Evolutionary conservation across 2,113 vertebrate genomes (phyloP), one percentile per base, ranked within the genome.

Genomic region (Agapornis roseicollis): DNA sequence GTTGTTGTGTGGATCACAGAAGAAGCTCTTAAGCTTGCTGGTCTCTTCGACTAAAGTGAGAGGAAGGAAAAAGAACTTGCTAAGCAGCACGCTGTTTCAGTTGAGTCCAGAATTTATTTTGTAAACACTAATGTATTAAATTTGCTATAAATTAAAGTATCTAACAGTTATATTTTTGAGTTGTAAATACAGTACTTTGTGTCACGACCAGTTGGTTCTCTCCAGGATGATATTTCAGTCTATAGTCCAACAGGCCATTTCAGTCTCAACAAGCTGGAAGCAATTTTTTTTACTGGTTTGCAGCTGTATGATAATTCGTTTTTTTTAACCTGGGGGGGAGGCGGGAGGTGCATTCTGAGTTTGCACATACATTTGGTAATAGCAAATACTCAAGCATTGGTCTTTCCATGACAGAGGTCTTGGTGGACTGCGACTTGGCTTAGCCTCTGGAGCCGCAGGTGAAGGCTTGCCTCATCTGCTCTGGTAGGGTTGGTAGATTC

Each of bases 111-210:
- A 97, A 96, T 97, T 98, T 99, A 98, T 98, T 99, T 98, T 98
- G 96, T 98, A 99, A 99, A 99, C 99, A 99, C 98, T 99, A 99
- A 99, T 99, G 98, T 99, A 99, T 98, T 99, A 98, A 98, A 99
- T 98, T 99, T 99, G 98, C 98, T 99, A 98, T 98, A 98, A 98
- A 99, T 98, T 99, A 99, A 99, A 99, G 98, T 98, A 98, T 98
- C 98, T 99, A 97, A 98, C 97, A 97, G 91, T 94, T 97, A 87
- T 94, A 96, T 96, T 98, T 98, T 97, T 97, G 95, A 98, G 98
- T 98, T 98, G 97, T 97, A 97, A 96, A 97, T 97, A 98, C 94
- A 95, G 93, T 97, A 96, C 97, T 97, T 95, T 94, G 97, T 98
- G 97, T 98, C 97, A 93, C 63, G 7, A 96, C 93, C 92, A 89